A percentile compares a stretch with the other conserved stretches of the same genome.
phyloP scores from a whole-genome alignment of 2,113 vertebrate species.

The Coreoperca whiteheadi region DNA sequence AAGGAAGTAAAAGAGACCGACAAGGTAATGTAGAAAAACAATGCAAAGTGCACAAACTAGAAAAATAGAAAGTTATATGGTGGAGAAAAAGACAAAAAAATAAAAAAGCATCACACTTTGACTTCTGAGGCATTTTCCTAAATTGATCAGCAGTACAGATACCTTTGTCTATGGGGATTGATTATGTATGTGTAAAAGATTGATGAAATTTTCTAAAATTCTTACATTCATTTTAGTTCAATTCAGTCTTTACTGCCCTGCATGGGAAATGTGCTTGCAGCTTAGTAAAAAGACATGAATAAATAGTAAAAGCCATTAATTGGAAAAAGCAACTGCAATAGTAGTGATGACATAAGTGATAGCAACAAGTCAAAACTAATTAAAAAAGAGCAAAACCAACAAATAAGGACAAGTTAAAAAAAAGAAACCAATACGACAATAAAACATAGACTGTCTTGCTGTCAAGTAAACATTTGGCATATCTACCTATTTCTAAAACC shows the following conservation, averaged over 20 bases:
- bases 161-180: no score
- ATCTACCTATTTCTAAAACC: background rate
- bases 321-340: background rate
- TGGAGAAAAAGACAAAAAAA: no score
- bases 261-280: background rate
- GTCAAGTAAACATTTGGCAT: background rate
- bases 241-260: background rate
- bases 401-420: background rate
- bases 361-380: background rate
- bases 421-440: background rate
- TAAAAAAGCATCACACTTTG: no score
- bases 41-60: no score
- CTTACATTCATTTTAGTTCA: background rate
- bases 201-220: background rate
- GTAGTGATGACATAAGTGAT: no score
- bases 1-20: no score
- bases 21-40: no score
- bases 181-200: background rate
- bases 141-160: no score
- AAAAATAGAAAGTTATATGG: no score
- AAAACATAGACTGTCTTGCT: background rate
- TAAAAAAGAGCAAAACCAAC: background rate
- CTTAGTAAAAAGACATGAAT: background rate
- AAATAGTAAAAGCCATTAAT: background rate
- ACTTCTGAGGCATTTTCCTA: no score